phyloP scores from a whole-genome alignment of 2,888 invertebrate species.

The Plebejus anna region DNA sequence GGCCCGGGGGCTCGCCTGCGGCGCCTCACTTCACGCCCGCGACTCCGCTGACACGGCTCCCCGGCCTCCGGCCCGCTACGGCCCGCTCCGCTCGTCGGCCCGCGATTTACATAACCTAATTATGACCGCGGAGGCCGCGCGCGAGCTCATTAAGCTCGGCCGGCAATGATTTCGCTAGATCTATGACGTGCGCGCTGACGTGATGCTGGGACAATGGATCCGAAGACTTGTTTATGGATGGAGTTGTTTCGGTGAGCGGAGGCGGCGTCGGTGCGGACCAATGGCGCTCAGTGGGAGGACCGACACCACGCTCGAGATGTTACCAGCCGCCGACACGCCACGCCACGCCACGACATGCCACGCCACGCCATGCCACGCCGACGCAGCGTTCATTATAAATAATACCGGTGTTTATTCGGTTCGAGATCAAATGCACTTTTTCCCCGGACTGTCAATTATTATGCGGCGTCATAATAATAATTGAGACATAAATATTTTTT shows the following conservation, averaged over 20 bases:
- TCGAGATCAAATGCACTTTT: slow-evolving; percentile 42
- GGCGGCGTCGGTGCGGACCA: slow-evolving; percentile 66
- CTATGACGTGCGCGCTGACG: slow-evolving; percentile 67
- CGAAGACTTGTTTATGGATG: slow-evolving; percentile 77
- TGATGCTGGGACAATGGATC: slow-evolving; percentile 73
- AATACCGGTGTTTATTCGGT: slow-evolving; percentile 41
- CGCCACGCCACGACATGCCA: slow-evolving; percentile 52
- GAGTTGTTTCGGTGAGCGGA: slow-evolving; percentile 74
- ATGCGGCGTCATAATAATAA: slow-evolving; percentile 46
- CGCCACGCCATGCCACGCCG: slow-evolving; percentile 45
- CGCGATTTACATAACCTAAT: slow-evolving; percentile 23
- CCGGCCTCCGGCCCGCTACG: background rate
- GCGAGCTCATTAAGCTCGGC: background rate
- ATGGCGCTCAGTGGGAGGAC: slow-evolving; percentile 69
- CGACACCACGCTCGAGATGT: slow-evolving; percentile 60
- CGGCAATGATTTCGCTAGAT: slow-evolving; percentile 59
- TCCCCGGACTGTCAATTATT: slow-evolving; percentile 39
- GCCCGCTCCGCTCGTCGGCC: background rate
- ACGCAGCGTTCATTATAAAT: slow-evolving; percentile 44
- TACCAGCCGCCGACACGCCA: slow-evolving; percentile 52
- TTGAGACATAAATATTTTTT: slow-evolving; percentile 46
- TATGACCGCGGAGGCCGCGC: background rate
- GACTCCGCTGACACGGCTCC: slow-evolving; percentile 2
- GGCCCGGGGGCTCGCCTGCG: slow-evolving; percentile 58
- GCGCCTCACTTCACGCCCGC: slow-evolving; percentile 51